Base-by-base conservation (phyloP, 2,797 vertebrate species). In the Apogon talboti region DNA sequence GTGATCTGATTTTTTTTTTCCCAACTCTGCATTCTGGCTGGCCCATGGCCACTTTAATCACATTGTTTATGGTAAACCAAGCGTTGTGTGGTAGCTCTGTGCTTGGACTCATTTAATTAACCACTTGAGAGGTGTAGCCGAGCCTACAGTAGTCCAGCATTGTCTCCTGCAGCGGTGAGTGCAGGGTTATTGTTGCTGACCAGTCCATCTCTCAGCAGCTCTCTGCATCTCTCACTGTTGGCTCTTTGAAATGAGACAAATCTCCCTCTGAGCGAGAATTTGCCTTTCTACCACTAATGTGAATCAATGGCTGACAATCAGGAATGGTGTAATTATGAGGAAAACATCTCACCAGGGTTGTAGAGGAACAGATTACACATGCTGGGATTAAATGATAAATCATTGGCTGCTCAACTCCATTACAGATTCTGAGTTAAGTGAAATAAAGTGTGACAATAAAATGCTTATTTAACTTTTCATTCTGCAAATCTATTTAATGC, bases 171-270 rank as follows among this genome's bases (percentile, higher is more conserved):
- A 49, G 76, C 15, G 83, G 81, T 16, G 79, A 84, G 82, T 15
- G 77, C 60, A 9, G 76, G 93, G 95, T 95, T 96, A 94, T 95
- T 96, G 95, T 81, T 74, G 82, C 83, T 76, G 85, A 88, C 87
- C 83, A 0, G 68, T 81, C 77, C 79, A 18, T 78, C 83, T 82
- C 78, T 30, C 81, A 68, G 71, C 78, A 71, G 57, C 67, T 69
- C 70, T 11, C 74, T 30, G 42, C 59, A 0, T 10, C 56, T 65
- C 66, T 71, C 78, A 59, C 74, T 46, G 58, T 45, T 71, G 68
- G 47, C 71, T 58, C 66, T 76, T 74, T 82, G 55, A 82, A 82
- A 84, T 14, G 14, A 83, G 70, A 79, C 76, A 35, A 47, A 70
- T 75, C 62, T 65, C 77, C 73, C 79, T 64, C 54, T 0, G 54